Conservation (phyloP, 2,888 invertebrate species). For the Hyles lineata region DNA sequence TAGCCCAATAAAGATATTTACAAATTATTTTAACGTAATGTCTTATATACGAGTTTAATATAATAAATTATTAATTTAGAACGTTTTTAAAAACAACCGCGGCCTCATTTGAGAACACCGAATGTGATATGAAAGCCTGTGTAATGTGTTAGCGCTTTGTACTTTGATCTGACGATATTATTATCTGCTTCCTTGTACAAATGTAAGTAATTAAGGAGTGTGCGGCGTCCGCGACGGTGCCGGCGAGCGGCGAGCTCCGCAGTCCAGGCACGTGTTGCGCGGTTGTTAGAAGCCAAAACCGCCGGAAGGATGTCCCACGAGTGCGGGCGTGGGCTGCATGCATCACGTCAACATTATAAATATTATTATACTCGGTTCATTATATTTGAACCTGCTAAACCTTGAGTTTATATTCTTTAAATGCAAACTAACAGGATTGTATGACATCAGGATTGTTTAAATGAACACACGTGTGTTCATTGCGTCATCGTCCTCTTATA, state of each 20-base stretch:
- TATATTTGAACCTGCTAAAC: slow-evolving; percentile 34
- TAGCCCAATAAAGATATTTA: no score
- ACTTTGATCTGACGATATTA: background rate
- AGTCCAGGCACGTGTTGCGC: slow-evolving; percentile 61
- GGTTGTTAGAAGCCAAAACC: slow-evolving; percentile 62
- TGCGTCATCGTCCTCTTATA: slow-evolving; percentile 18
- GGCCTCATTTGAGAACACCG: background rate
- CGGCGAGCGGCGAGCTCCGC: background rate
- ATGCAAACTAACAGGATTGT: slow-evolving; percentile 44
- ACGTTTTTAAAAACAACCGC: background rate
- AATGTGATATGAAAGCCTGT: background rate
- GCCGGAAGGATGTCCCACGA: slow-evolving; percentile 72
- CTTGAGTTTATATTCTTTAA: slow-evolving; percentile 38
- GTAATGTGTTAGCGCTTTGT: background rate
- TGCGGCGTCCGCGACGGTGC: background rate
- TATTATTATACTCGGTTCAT: slow-evolving; percentile 36
- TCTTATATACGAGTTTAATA: background rate
- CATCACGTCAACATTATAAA: slow-evolving; percentile 35
- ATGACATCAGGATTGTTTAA: slow-evolving; percentile 39
- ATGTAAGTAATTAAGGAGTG: slow-evolving; percentile 23
- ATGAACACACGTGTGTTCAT: slow-evolving; percentile 19
- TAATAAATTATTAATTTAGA: background rate
- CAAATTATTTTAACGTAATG: no score
- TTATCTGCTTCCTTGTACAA: slow-evolving; percentile 29
- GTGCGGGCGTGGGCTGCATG: slow-evolving; percentile 56